Evolutionary conservation across 2,888 invertebrate species (phyloP).

Genomic region (Eilema depressum): DNA sequence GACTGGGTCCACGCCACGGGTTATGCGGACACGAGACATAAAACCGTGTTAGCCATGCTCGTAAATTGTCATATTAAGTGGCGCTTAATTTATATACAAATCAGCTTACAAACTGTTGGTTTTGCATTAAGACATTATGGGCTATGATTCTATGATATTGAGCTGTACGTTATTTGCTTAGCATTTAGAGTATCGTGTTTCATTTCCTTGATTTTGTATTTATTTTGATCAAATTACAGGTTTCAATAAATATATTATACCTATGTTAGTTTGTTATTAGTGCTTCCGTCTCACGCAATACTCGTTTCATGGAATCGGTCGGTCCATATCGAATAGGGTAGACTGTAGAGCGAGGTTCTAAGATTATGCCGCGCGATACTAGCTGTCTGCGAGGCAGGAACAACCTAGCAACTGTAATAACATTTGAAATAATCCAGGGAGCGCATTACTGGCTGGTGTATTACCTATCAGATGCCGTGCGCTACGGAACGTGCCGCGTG

Average conservation of each 20-base stretch:
- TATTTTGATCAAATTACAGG: conserved; percentile 27
- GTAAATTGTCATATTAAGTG: conserved; percentile 76
- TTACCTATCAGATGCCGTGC: conserved; percentile 79
- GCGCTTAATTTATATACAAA: conserved; percentile 69
- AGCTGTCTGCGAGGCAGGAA: conserved; percentile 64
- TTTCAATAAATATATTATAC: conserved; percentile 31
- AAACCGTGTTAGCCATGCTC: conserved; percentile 63
- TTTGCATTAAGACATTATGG: conserved; percentile 66
- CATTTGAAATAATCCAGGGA: conserved; percentile 71
- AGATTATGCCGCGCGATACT: conserved; percentile 70
- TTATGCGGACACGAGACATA: conserved; percentile 52
- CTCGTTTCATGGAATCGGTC: conserved; percentile 48
- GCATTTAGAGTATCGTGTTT: conserved; percentile 38
- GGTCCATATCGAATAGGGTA: conserved; percentile 56
- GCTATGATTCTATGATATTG: conserved; percentile 64
- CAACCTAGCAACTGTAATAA: conserved; percentile 70
- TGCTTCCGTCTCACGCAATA: conserved; percentile 63
- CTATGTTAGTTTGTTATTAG: conserved; percentile 38
- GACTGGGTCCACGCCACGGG: conserved; percentile 42
- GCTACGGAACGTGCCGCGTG: conserved; percentile 75
- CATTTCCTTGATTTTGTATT: conserved; percentile 53
- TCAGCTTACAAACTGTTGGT: conserved; percentile 68
- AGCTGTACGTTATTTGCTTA: conserved; percentile 49
- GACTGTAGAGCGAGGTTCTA: conserved; percentile 61
- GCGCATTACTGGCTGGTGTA: conserved; percentile 64